These are phyloP conservation scores for Netelia fuscicornis DNA, from an alignment of 2,888 invertebrate genomes.

Conservation along the genomic window DNA sequence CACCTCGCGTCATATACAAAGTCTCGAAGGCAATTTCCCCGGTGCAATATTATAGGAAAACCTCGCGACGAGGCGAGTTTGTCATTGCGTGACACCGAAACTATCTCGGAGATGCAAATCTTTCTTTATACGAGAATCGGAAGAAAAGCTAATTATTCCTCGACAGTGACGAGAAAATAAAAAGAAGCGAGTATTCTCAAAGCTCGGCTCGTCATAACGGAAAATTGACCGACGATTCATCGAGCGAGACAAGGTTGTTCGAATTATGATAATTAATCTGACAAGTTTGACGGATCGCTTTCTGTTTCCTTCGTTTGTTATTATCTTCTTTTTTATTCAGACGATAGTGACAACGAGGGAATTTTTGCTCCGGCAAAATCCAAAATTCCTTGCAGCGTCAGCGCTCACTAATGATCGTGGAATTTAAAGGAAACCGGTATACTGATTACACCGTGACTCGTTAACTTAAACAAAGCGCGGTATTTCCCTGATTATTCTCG, in stretches of 20 bases:
- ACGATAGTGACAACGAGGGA: neutral
- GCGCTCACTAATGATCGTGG: neutral
- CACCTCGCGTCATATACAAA: conserved; percentile 10
- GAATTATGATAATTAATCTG: neutral
- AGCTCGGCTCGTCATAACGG: conserved; percentile 9
- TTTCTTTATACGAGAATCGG: conserved; percentile 11
- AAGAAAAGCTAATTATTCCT: conserved; percentile 6
- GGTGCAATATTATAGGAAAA: conserved; percentile 19
- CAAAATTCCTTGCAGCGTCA: conserved; percentile 1
- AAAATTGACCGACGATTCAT: neutral
- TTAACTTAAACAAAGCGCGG: neutral
- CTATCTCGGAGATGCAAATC: conserved; percentile 23
- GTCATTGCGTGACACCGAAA: conserved; percentile 24
- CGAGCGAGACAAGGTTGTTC: neutral
- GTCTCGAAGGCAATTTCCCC: conserved; percentile 18
- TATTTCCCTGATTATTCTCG: neutral
- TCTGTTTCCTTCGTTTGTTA: conserved; percentile 4
- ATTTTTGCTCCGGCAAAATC: neutral
- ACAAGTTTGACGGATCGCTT: neutral
- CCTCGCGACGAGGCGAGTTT: neutral
- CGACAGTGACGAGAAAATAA: conserved; percentile 13
- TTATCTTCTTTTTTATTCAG: neutral
- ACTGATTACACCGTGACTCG: neutral
- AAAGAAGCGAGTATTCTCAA: neutral
- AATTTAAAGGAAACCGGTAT: neutral